Conservation (phyloP, 2,113 vertebrate genomes). For the Myxocyprinus asiaticus region DNA sequence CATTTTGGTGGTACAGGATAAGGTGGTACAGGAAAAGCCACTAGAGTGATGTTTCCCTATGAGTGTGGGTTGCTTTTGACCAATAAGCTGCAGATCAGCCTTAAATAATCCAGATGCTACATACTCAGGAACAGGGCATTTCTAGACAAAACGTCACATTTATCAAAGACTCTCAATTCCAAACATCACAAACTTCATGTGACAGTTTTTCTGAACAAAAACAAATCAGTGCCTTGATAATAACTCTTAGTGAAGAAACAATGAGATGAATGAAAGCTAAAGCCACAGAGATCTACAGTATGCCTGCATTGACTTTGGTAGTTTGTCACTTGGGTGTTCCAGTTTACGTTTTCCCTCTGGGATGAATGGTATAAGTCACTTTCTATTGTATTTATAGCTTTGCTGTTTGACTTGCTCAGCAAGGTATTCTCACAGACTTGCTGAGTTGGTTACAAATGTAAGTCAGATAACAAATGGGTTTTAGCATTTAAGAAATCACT, state of each 20-base stretch:
- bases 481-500: neutral
- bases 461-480: constrained; percentile 31
- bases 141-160: neutral
- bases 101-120: too few species aligned
- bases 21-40: too few species aligned
- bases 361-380: constrained; percentile 41
- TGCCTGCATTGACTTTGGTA: neutral
- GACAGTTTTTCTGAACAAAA: neutral
- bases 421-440: constrained; percentile 20
- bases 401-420: constrained; percentile 40
- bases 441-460: constrained; percentile 35
- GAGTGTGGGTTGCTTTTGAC: too few species aligned
- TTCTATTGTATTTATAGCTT: constrained; percentile 51
- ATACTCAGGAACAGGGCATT: too few species aligned
- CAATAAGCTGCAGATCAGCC: too few species aligned
- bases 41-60: too few species aligned
- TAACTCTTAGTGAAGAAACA: neutral
- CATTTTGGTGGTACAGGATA: too few species aligned
- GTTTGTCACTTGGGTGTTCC: constrained; percentile 22
- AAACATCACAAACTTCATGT: neutral
- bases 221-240: constrained; percentile 1
- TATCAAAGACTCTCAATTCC: neutral
- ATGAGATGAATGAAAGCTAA: neutral
- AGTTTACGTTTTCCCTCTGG: constrained; percentile 31
- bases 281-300: neutral